Conservation (phyloP, 1,140 invertebrate species). For the Ephestia elutella region DNA sequence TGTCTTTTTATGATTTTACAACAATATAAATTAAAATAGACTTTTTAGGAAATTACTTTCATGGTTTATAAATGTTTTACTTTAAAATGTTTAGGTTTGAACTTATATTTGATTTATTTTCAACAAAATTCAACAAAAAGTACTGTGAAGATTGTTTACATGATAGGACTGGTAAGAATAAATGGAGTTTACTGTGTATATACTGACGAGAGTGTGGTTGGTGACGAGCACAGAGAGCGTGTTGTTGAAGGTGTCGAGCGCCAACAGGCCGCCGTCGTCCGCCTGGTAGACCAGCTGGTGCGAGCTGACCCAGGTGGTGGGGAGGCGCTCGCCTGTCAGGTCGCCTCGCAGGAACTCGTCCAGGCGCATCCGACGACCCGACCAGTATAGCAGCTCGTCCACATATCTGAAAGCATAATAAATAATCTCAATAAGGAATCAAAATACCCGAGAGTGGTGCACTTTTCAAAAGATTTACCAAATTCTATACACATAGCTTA, state of each 20-base stretch:
- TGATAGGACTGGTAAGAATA: no score
- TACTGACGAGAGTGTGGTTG: slow-evolving; percentile 86
- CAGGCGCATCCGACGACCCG: slow-evolving; percentile 85
- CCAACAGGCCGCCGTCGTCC: slow-evolving; percentile 85
- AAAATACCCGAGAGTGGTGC: no score
- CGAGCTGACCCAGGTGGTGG: slow-evolving; percentile 84
- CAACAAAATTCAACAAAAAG: no score
- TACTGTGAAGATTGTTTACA: no score
- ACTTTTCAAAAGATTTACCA: no score
- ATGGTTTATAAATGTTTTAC: no score
- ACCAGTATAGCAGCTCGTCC: slow-evolving; percentile 90
- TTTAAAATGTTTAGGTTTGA: no score
- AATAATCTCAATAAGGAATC: neutral
- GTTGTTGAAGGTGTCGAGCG: slow-evolving; percentile 84
- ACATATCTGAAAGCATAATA: slow-evolving; percentile 78
- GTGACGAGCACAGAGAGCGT: slow-evolving; percentile 84
- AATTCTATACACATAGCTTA: no score
- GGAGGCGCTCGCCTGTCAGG: slow-evolving; percentile 81
- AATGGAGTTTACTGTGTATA: neutral
- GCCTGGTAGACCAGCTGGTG: slow-evolving; percentile 88
- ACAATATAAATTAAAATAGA: no score
- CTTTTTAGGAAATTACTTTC: no score
- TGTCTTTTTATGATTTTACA: no score
- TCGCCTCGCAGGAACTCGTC: slow-evolving; percentile 87
- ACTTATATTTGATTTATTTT: no score